A percentile compares a stretch with the other conserved stretches of the same genome.
Evolutionary conservation across 2,113 vertebrate species (phyloP).

Genomic region (Albula glossodonta): DNA sequence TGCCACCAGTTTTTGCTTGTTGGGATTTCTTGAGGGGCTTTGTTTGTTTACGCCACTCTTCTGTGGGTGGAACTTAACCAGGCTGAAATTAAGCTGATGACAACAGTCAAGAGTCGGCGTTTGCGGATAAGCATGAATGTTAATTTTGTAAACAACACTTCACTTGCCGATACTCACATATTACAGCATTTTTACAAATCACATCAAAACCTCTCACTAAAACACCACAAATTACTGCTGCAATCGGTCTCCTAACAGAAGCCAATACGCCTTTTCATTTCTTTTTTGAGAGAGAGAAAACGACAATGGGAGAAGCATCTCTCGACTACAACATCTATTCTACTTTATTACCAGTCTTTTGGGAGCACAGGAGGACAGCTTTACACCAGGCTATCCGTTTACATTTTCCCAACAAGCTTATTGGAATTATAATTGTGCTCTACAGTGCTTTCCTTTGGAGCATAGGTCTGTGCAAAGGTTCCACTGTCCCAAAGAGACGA

Average conservation of each 20-base stretch:
- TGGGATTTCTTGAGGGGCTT: constrained; percentile 45
- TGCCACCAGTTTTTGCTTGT: constrained; percentile 52
- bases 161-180: neutral
- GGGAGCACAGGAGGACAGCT: constrained; percentile 57
- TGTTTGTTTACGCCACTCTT: constrained; percentile 51
- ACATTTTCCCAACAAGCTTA: constrained; percentile 71
- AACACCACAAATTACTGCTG: constrained; percentile 51
- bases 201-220: constrained; percentile 51
- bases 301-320: constrained; percentile 57
- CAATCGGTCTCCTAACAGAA: constrained; percentile 37
- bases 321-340: constrained; percentile 73
- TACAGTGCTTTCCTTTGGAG: constrained; percentile 67
- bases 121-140: neutral
- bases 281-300: constrained; percentile 55
- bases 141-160: constrained; percentile 15
- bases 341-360: constrained; percentile 75
- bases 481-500: constrained; percentile 72
- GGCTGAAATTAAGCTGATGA: constrained; percentile 51
- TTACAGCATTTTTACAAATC: constrained; percentile 54
- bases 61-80: constrained; percentile 31
- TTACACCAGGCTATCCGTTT: constrained; percentile 66
- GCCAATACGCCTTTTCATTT: constrained; percentile 53
- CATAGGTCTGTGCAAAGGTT: constrained; percentile 73
- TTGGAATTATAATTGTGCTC: constrained; percentile 76
- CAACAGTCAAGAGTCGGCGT: constrained; percentile 29